A percentile compares a stretch with the other conserved stretches of the same genome.
Evolutionary conservation across 2,888 invertebrate species (phyloP).

Genomic region (Fabriciana adippe): DNA sequence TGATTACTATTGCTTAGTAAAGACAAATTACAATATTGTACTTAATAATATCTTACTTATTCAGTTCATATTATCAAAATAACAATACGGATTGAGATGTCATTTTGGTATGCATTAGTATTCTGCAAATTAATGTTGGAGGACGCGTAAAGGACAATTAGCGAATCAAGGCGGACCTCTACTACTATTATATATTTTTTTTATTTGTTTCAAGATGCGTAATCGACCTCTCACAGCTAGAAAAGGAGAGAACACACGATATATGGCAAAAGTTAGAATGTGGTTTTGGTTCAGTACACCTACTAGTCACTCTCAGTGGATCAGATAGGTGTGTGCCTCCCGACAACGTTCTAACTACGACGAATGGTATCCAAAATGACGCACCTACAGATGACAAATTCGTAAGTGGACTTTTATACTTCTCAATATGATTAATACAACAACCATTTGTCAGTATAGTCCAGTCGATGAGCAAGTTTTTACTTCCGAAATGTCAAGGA

Average conservation of each 20-base stretch:
- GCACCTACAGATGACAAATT: constrained; percentile 59
- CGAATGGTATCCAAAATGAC: constrained; percentile 54
- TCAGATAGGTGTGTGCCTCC: constrained; percentile 50
- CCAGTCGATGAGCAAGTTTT: no score
- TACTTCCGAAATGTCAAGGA: no score
- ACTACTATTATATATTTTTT: not conserved
- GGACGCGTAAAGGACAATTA: no score
- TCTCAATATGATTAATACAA: not conserved
- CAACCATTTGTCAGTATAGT: no score
- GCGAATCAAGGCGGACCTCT: no score
- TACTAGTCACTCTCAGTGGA: constrained; percentile 67
- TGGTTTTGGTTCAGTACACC: constrained; percentile 67
- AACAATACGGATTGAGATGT: no score
- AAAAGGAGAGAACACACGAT: constrained; percentile 73
- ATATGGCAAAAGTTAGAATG: constrained; percentile 73
- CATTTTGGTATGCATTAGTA: no score
- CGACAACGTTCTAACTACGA: constrained; percentile 66
- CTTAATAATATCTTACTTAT: no score
- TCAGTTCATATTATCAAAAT: no score
- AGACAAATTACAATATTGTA: no score
- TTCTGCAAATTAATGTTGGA: no score
- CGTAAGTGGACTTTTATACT: constrained; percentile 52
- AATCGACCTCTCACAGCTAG: constrained; percentile 67
- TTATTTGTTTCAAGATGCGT: constrained; percentile 55
- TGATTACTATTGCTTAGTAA: no score